Conservation (phyloP, 23 tunicate genomes). For the Styela clava region DNA sequence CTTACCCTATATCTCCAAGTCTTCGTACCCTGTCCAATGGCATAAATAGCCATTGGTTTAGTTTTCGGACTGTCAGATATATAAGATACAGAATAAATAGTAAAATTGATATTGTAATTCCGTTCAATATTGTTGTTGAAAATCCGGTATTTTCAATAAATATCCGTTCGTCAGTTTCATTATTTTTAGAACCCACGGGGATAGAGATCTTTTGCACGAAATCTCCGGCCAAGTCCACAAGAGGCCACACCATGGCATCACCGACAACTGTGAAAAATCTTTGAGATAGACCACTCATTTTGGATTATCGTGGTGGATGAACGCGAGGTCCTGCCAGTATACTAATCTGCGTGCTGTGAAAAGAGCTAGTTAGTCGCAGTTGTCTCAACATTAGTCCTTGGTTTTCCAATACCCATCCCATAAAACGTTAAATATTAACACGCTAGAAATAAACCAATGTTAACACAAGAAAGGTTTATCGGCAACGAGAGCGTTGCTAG, state of each 20-base stretch:
- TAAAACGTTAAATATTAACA: background rate
- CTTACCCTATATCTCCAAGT: constrained; percentile 63
- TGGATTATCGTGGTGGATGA: too few species aligned
- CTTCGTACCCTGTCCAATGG: constrained; percentile 44
- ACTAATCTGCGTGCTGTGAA: background rate
- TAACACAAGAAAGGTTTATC: background rate
- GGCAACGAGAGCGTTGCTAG: too few species aligned
- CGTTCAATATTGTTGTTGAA: background rate
- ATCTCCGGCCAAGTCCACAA: background rate
- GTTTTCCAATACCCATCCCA: background rate
- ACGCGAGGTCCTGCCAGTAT: too few species aligned
- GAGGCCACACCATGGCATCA: background rate
- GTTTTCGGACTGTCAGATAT: background rate
- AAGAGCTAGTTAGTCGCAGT: background rate
- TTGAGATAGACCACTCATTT: background rate
- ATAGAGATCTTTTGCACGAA: background rate
- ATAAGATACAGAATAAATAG: background rate
- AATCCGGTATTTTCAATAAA: background rate
- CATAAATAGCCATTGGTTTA: constrained; percentile 11
- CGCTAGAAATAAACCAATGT: background rate
- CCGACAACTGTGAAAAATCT: background rate
- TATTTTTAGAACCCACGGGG: background rate
- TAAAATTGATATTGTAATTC: background rate
- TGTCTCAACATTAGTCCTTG: background rate
- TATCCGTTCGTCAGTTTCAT: background rate